Evolutionary conservation across 92 coral and sea anemone genomes (phyloP).

Genomic region (Umimayanthus chanpuru): DNA sequence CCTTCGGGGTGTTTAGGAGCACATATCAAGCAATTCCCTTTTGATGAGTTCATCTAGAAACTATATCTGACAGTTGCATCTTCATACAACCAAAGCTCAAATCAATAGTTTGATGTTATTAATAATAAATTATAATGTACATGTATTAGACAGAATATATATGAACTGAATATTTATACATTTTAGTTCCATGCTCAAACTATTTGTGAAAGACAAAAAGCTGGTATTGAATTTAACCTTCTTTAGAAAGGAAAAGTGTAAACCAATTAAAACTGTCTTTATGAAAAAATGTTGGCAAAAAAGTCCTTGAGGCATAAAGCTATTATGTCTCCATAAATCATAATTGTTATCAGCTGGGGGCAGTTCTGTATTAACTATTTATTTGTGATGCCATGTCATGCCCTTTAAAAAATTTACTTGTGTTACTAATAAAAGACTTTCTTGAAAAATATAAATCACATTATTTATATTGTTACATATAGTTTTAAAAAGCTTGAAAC

Average conservation of each 20-base stretch:
- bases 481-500: not conserved
- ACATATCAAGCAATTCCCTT: not conserved
- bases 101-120: slow-evolving; percentile 18
- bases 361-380: slow-evolving; percentile 7
- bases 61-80: not conserved
- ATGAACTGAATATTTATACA: not conserved
- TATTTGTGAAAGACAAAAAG: not conserved
- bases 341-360: not conserved
- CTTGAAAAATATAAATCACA: not conserved
- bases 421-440: not conserved
- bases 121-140: slow-evolving; percentile 23
- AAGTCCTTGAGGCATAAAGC: not conserved
- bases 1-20: not conserved
- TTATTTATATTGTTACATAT: not conserved
- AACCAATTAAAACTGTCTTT: not conserved
- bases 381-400: not conserved
- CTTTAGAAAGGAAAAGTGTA: not conserved
- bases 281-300: not conserved
- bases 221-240: not conserved
- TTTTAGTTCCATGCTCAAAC: not conserved
- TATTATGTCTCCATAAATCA: not conserved
- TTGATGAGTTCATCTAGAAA: not conserved
- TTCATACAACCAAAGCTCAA: not conserved
- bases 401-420: not conserved
- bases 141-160: not conserved